phyloP scores from a whole-genome alignment of 2,888 invertebrate genomes.

The Coleophora deauratella region DNA sequence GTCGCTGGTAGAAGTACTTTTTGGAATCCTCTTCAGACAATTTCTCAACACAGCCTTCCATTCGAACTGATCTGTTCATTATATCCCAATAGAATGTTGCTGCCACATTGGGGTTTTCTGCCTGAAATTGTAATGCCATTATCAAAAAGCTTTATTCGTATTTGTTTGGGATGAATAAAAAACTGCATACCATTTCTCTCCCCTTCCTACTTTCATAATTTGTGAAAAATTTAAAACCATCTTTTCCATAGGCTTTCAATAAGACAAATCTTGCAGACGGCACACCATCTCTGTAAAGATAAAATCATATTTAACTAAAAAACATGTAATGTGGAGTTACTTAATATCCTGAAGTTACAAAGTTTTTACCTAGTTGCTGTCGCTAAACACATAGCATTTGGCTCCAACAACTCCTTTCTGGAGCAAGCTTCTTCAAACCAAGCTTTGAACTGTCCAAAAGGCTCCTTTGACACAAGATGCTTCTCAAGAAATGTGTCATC shows the following conservation, averaged over 20 bases:
- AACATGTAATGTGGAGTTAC: no score
- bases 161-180: background rate
- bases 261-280: conserved; percentile 95
- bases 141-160: no score
- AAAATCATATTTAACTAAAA: background rate
- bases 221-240: conserved; percentile 96
- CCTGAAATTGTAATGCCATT: conserved; percentile 58
- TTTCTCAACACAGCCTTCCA: conserved; percentile 90
- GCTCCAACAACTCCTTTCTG: conserved; percentile 83
- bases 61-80: conserved; percentile 85
- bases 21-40: conserved; percentile 83
- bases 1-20: conserved; percentile 89
- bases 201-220: conserved; percentile 96
- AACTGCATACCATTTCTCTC: conserved; percentile 80
- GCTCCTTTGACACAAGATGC: conserved; percentile 85
- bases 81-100: conserved; percentile 95
- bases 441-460: conserved; percentile 84
- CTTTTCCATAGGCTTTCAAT: conserved; percentile 87
- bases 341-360: no score
- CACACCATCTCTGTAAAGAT: conserved; percentile 77
- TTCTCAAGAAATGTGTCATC: conserved; percentile 85
- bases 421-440: conserved; percentile 89
- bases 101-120: conserved; percentile 89
- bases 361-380: conserved; percentile 86
- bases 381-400: conserved; percentile 94